Conservation (phyloP, 2,888 invertebrate species). For the Blastobasis adustella region DNA sequence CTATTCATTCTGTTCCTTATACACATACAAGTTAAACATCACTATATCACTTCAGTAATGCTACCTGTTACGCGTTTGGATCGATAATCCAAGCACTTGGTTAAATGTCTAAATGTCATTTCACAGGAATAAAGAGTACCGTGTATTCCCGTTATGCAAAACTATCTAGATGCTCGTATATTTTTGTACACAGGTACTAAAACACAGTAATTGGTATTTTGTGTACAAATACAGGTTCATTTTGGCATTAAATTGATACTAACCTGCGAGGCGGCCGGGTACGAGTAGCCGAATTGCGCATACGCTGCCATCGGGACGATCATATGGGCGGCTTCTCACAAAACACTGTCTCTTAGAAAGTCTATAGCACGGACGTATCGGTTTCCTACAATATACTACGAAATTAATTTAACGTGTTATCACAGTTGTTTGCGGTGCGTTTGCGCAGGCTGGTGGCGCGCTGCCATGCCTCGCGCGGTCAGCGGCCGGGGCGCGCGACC, state of each 20-base stretch:
- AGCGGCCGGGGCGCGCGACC: slow-evolving; percentile 58
- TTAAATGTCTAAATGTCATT: too few species aligned
- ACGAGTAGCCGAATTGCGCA: slow-evolving; percentile 94
- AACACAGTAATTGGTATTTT: too few species aligned
- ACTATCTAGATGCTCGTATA: too few species aligned
- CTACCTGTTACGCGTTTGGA: too few species aligned
- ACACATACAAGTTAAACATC: too few species aligned
- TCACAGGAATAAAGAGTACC: too few species aligned
- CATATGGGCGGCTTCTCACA: slow-evolving; percentile 73
- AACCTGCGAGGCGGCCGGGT: slow-evolving; percentile 95
- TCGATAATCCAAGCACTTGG: too few species aligned
- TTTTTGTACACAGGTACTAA: too few species aligned
- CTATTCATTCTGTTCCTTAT: too few species aligned
- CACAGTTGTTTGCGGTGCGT: slow-evolving; percentile 58
- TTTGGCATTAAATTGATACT: slow-evolving; percentile 30
- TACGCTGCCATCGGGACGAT: slow-evolving; percentile 83
- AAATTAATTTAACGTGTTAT: slow-evolving; percentile 51
- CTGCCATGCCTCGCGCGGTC: slow-evolving; percentile 59
- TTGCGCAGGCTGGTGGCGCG: slow-evolving; percentile 67
- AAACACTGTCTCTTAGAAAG: slow-evolving; percentile 68
- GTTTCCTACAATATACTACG: slow-evolving; percentile 44
- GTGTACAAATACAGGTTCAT: too few species aligned
- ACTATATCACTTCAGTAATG: too few species aligned
- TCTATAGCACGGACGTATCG: slow-evolving; percentile 58
- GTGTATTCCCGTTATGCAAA: too few species aligned